Base-by-base conservation (phyloP, 2,797 vertebrate species). In the Helicolenus hilgendorfi region DNA sequence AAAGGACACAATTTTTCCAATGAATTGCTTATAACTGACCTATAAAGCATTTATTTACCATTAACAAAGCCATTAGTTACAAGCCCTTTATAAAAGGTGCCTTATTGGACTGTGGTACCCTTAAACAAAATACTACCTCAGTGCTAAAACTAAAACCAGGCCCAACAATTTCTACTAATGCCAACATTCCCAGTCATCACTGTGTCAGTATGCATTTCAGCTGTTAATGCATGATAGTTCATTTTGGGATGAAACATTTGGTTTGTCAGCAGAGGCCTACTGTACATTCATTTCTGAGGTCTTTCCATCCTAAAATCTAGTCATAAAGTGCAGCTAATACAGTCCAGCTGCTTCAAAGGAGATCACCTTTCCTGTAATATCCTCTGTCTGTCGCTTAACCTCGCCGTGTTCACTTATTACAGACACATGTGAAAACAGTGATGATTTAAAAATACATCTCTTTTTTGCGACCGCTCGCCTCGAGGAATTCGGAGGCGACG, bases 351-450 rank as follows among this genome's bases (percentile, higher is more conserved):
- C 68, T 89, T 77, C 2, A 31, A 72, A 65, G 81, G 24, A 71
- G 77, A 73, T 81, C 72, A 72, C 31, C 79, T 77, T 75, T 63
- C 78, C 72, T 71, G 67, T 63, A 84, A 77, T 85, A 86, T 89
- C 86, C 75, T 81, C 87, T 72, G 83, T 69, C 72, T 82, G 80
- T 31, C 1, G 38, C 45, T 58, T 59, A 85, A 88, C 85, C 73
- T 77, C 3, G 0, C 68, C 20, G 15, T 29, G 38, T 45, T 86
- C 70, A 35, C 81, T 74, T 79, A 64, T 58, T 82, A 60, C 82
- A 78, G 74, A 78, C 79, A 60, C 11, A 27, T 81, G 70, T 75
- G 56, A 69, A 86, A 85, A 79, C 60, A 68, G 60, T 4, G 22
- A 27, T 27, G 24, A 41, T 77, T 81, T 80, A 80, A 81, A 76